Percentiles rank a stretch among this genome's conserved stretches.
Conservation (phyloP, 2,888 invertebrate species). For the Trachelus iudaicus region DNA sequence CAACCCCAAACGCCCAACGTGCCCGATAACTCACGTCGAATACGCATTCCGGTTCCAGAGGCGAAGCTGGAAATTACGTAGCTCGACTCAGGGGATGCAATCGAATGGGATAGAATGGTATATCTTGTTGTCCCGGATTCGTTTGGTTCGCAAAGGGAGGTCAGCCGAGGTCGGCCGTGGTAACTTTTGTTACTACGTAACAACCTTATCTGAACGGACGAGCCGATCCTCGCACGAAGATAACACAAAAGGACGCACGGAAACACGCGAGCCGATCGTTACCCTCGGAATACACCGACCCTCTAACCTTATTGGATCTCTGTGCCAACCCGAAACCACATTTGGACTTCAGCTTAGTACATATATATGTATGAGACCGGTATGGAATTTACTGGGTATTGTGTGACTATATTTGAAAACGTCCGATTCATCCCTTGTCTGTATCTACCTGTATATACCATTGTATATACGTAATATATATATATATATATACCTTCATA, state of each 20-base stretch:
- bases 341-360: background rate
- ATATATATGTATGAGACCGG: background rate
- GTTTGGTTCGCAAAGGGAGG: background rate
- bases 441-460: too few relatives aligned
- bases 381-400: background rate
- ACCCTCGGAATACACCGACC: constrained; percentile 24
- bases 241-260: constrained; percentile 23
- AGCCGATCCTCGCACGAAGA: constrained; percentile 18
- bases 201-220: background rate
- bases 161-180: background rate
- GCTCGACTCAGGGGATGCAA: background rate
- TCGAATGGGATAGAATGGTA: background rate
- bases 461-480: too few relatives aligned
- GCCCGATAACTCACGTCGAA: background rate
- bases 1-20: background rate
- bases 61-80: background rate
- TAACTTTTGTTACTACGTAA: background rate
- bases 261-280: constrained; percentile 34
- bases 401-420: background rate
- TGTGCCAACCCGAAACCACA: background rate
- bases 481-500: too few relatives aligned
- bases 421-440: background rate
- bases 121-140: background rate
- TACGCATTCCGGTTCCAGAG: background rate
- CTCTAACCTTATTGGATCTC: background rate